phyloP scores from a whole-genome alignment of 2,797 vertebrate species.

The Crenuchus spilurus region DNA sequence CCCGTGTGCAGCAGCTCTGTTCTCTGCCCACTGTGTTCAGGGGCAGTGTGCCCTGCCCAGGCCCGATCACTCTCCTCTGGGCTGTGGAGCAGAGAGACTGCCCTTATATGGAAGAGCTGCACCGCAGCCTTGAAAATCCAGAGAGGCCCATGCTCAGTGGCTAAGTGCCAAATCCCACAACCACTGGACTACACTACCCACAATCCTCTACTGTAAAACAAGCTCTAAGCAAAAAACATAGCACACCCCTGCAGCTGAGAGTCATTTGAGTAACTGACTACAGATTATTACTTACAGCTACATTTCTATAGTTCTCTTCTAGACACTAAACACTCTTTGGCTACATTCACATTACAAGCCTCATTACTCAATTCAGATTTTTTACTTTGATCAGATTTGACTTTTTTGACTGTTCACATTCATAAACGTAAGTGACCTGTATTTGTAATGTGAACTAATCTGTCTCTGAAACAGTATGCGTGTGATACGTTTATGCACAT shows the following conservation, averaged over 20 bases:
- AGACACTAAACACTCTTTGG: too few relatives aligned
- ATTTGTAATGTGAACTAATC: too few relatives aligned
- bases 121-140: slow-evolving; percentile 37
- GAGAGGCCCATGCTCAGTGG: slow-evolving; percentile 15
- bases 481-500: too few relatives aligned
- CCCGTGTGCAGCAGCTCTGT: neutral
- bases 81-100: slow-evolving; percentile 17
- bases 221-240: neutral
- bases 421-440: too few relatives aligned
- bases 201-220: slow-evolving; percentile 18
- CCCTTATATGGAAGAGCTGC: slow-evolving; percentile 54
- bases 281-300: too few relatives aligned
- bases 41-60: slow-evolving; percentile 5
- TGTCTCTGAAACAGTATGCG: too few relatives aligned
- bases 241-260: neutral
- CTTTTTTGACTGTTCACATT: too few relatives aligned
- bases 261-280: neutral
- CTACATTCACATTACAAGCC: too few relatives aligned
- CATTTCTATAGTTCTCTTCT: too few relatives aligned
- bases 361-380: too few relatives aligned
- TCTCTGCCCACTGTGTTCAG: neutral
- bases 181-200: slow-evolving; percentile 25
- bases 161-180: slow-evolving; percentile 39
- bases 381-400: too few relatives aligned
- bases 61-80: neutral